Evolutionary conservation across 2,888 invertebrate species (phyloP).

Genomic region (Punctoribates punctum): DNA sequence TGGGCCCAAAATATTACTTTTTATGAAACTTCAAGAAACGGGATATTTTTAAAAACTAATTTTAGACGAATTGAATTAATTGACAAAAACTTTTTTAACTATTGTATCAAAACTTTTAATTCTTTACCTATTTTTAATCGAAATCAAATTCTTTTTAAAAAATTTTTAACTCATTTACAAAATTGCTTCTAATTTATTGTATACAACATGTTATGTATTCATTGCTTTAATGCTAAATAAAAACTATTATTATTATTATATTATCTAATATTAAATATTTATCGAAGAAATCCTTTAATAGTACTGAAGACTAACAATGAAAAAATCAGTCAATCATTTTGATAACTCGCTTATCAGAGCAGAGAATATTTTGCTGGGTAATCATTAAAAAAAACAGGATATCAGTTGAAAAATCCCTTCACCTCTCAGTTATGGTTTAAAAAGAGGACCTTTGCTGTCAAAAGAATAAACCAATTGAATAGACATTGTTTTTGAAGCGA

Average conservation of each 20-base stretch:
- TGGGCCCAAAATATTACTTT: background rate
- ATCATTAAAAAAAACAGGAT: too few relatives aligned
- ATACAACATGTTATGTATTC: background rate
- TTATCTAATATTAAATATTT: too few relatives aligned
- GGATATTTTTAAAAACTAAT: background rate
- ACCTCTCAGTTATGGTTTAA: too few relatives aligned
- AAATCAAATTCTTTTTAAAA: background rate
- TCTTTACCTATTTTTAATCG: background rate
- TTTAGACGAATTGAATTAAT: background rate
- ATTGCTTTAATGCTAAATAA: background rate
- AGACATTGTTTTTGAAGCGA: too few relatives aligned
- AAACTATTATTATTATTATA: constrained; percentile 22
- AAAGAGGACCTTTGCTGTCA: too few relatives aligned
- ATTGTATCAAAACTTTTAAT: constrained; percentile 1
- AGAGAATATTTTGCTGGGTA: too few relatives aligned
- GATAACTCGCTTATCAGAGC: too few relatives aligned
- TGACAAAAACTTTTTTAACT: constrained; percentile 1
- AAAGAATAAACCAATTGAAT: too few relatives aligned
- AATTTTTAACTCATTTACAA: background rate
- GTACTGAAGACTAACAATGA: too few relatives aligned
- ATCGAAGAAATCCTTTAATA: too few relatives aligned
- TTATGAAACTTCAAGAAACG: background rate
- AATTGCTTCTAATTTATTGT: background rate
- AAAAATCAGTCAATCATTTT: too few relatives aligned
- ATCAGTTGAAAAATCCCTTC: too few relatives aligned